These are phyloP conservation scores for Ephestia elutella DNA, from an alignment of 1,140 invertebrate genomes.

Conservation along the genomic window DNA sequence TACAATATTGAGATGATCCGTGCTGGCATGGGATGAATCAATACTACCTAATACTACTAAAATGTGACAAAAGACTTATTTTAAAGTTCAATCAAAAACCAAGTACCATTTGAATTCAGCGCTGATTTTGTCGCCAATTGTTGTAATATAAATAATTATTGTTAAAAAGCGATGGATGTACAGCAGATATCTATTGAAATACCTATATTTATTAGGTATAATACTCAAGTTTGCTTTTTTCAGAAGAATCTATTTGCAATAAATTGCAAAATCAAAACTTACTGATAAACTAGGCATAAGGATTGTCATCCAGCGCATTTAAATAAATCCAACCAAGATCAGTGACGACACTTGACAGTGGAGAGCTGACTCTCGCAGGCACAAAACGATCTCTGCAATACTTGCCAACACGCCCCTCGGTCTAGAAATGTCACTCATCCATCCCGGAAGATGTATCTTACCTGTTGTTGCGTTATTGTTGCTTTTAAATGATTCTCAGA, in stretches of 20 bases:
- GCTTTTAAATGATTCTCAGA: background rate
- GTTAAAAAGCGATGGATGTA: too few species aligned
- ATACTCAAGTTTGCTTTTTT: too few species aligned
- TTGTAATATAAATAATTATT: too few species aligned
- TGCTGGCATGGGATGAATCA: background rate
- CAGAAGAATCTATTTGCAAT: too few species aligned
- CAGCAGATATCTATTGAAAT: too few species aligned
- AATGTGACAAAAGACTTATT: too few species aligned
- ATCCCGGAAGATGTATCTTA: slow-evolving; percentile 26
- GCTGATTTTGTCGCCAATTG: too few species aligned
- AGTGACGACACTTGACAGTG: background rate
- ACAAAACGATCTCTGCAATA: background rate
- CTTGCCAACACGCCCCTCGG: slow-evolving; percentile 18
- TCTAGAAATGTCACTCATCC: slow-evolving; percentile 48
- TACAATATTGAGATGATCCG: slow-evolving; percentile 9
- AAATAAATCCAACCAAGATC: background rate
- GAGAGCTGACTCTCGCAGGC: background rate
- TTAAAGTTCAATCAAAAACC: too few species aligned
- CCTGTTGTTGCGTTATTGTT: slow-evolving; percentile 4
- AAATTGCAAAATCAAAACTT: too few species aligned
- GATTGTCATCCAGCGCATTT: background rate
- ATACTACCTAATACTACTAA: background rate
- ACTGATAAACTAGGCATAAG: too few species aligned
- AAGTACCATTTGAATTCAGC: too few species aligned
- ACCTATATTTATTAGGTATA: too few species aligned